Percentiles rank a stretch among this genome's conserved stretches.
Conservation (phyloP, 1,140 invertebrate species). For the Ceratosolen solmsi region DNA sequence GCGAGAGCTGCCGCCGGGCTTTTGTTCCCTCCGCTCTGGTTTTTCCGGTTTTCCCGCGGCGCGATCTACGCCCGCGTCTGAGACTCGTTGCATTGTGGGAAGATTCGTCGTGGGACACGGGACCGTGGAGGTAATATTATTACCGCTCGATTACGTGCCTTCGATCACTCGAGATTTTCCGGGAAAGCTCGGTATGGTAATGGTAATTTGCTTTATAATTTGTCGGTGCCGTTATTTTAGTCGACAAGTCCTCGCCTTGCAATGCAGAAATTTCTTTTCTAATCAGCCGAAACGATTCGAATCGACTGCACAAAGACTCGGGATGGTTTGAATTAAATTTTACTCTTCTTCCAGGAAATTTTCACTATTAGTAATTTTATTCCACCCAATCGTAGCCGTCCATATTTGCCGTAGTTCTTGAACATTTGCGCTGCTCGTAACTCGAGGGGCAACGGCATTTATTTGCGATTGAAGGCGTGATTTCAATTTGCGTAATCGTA, state of each 20-base stretch:
- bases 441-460: no score
- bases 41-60: background rate
- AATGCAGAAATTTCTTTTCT: background rate
- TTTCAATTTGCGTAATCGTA: no score
- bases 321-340: no score
- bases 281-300: no score
- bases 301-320: no score
- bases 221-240: background rate
- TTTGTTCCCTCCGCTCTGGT: background rate
- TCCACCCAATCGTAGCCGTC: no score
- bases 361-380: no score
- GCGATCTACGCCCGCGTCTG: background rate
- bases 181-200: background rate
- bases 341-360: no score
- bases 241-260: background rate
- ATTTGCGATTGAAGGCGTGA: no score
- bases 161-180: constrained; percentile 1
- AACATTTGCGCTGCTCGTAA: no score
- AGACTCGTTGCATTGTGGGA: background rate
- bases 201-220: background rate
- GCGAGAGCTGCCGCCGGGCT: background rate
- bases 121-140: background rate
- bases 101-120: background rate
- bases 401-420: no score
- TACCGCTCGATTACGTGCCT: background rate